Base-by-base conservation (phyloP, 2,113 vertebrate genomes). In the Panthera tigris region DNA sequence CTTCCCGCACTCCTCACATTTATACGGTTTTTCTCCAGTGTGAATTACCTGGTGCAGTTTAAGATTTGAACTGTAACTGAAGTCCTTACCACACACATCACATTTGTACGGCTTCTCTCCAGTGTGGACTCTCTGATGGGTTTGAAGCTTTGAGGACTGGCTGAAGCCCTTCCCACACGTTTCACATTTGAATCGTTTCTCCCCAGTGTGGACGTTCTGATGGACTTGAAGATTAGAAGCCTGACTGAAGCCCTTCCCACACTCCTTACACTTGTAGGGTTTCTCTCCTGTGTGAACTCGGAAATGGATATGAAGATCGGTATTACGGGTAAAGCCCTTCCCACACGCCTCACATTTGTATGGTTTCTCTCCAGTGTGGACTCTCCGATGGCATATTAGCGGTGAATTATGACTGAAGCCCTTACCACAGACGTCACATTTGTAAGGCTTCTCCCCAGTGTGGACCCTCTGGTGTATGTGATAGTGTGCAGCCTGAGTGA, bases 21-120 rank as follows among this genome's bases (percentile, higher is more conserved):
- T 93, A 50, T 96, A 97, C 0, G 91, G 97, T 5, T 96, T 98
- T 48, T 98, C 94, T 68, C 96, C 97, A 0, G 97, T 96, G 57
- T 98, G 98, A 74, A 93, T 85, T 14, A 94, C 94, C 4, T 95
- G 93, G 29, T 98, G 98, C n/a, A 92, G 74, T 57, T 97, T 95
- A 6, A 98, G 93, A 33, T 98, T 96, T 7, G 97, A 97, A 36
- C 91, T 76, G 5, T 98, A 97, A 31, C 96, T 95, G 65, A 98
- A 98, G 69, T 91, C 92, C 79, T 98, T 98, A 4, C 97, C 96
- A 8, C 98, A 98, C 65, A 81, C 89, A 0, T 81, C 79, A 10
- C 97, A 98, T 55, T 41, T 97, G 39, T 97, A 98, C 0, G 97
- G 98, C 29, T 97, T 98, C 69, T 98, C 97, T 57, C 98, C 98